These are phyloP conservation scores for Dallia pectoralis DNA, from an alignment of 2,797 vertebrate genomes.

Conservation along the genomic window DNA sequence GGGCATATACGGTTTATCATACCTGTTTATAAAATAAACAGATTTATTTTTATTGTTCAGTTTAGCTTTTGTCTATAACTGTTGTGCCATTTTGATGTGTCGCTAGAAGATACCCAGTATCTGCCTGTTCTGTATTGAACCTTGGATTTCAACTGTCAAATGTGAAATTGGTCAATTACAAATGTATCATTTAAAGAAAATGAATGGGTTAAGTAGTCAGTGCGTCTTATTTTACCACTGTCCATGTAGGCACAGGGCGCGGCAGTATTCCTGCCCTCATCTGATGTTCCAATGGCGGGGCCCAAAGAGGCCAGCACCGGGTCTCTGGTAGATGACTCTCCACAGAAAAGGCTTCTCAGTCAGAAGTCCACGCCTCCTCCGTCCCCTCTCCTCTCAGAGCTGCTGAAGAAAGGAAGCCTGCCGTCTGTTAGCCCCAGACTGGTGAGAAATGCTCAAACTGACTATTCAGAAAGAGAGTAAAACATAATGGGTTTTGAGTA, in stretches of 20 bases:
- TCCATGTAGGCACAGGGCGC: constrained; percentile 81
- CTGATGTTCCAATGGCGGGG: constrained; percentile 74
- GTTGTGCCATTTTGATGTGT: neutral
- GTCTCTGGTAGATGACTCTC: constrained; percentile 88
- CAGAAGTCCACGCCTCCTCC: constrained; percentile 96
- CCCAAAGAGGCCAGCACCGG: constrained; percentile 83
- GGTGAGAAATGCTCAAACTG: constrained; percentile 52
- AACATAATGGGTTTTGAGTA: neutral
- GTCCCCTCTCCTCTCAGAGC: constrained; percentile 95
- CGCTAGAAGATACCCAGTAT: neutral
- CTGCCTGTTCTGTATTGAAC: neutral
- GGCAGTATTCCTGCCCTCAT: constrained; percentile 78
- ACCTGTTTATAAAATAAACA: neutral
- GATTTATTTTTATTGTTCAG: neutral
- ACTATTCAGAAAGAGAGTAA: neutral
- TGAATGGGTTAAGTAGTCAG: neutral
- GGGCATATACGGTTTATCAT: neutral
- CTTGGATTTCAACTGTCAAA: neutral
- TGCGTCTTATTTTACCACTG: constrained; percentile 34
- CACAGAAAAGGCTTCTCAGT: constrained; percentile 92
- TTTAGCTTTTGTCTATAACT: neutral
- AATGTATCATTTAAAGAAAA: neutral
- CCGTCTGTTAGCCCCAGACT: constrained; percentile 88
- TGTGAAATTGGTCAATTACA: neutral
- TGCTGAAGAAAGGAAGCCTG: constrained; percentile 97